Conservation (phyloP, 2,888 invertebrate genomes). For the Linnaemya tessellans region DNA sequence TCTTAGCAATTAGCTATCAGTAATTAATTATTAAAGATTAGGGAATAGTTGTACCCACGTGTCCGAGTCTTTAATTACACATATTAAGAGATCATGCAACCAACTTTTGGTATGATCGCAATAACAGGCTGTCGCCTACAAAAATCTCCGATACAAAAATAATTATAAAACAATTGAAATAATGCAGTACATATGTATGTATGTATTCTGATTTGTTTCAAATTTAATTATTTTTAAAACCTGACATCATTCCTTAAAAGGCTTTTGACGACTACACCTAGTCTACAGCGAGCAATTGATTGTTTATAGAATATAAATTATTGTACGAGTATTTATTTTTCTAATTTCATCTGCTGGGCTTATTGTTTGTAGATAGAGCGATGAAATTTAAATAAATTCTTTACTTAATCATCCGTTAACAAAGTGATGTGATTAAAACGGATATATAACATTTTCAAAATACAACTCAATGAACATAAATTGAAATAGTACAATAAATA, state of each 20-base stretch:
- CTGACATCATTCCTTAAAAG: conserved; percentile 39
- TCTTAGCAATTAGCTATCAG: no score
- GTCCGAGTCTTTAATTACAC: no score
- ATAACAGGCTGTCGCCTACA: neutral
- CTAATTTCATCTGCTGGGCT: neutral
- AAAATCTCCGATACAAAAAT: neutral
- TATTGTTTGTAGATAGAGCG: conserved; percentile 3
- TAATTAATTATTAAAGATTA: no score
- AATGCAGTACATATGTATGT: neutral
- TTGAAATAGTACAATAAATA: neutral
- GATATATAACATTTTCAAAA: conserved; percentile 47
- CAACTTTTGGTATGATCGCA: neutral
- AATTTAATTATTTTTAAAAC: conserved; percentile 24
- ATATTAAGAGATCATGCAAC: no score
- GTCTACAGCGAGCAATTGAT: conserved; percentile 26
- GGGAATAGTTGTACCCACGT: no score
- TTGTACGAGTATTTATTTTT: neutral
- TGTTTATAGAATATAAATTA: neutral
- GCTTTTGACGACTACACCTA: conserved; percentile 16
- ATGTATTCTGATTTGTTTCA: neutral
- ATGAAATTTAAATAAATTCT: conserved; percentile 28
- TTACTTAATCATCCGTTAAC: conserved; percentile 59
- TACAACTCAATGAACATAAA: conserved; percentile 34
- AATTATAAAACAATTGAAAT: neutral
- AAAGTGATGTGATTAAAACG: conserved; percentile 44